Base-by-base conservation (phyloP, 1,140 invertebrate genomes). In the Phthorimaea operculella region DNA sequence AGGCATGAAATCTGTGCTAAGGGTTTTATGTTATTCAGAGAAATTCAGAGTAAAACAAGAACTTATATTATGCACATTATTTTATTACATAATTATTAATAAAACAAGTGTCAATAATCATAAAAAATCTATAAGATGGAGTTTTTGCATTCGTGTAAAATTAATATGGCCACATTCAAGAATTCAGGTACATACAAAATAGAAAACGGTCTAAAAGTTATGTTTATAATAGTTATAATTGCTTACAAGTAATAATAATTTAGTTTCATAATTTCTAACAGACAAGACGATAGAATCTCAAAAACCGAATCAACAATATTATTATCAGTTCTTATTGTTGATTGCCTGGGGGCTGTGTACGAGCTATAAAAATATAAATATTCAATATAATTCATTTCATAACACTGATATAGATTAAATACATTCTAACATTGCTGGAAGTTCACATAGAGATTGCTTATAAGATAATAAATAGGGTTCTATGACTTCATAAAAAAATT, bases 131-230 rank as follows among this genome's bases (percentile, higher is more conserved):
- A 66, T 66, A 68, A 78, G 64, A 63, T 65, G 54, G 70, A 67
- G 55, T 61, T 72, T 60, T 56, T 60, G 63, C 66, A 59, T 58
- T 58, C 59, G 60, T 66, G 50, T 76, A 77, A 70, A 76, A 79
- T 72, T 79, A 80, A 79, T 81, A 81, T 84, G 81, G 81, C 81
- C 78, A 79, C 78, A 73, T 72, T 73, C 58, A 74, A 73, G 72
- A 78, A 75, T 82, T 84, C 81, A 84, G 81, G 81, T 84, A 84
- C 81, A 76, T 74, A 80, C 63, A 76, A 76, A 57, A 74, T 69
- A 76, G 54, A 76, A 70, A 76, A 54, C 60, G 60, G 73, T 58
- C 59, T 72, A 74, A 78, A 72, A 54, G 21, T 39, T 48, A 52
- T 60, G n/a, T n/a, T n/a, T n/a, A n/a, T 55, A 62, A 59, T 52